Evolutionary conservation across 1,140 invertebrate genomes (phyloP).

Genomic region (Camponotus pennsylvanicus): DNA sequence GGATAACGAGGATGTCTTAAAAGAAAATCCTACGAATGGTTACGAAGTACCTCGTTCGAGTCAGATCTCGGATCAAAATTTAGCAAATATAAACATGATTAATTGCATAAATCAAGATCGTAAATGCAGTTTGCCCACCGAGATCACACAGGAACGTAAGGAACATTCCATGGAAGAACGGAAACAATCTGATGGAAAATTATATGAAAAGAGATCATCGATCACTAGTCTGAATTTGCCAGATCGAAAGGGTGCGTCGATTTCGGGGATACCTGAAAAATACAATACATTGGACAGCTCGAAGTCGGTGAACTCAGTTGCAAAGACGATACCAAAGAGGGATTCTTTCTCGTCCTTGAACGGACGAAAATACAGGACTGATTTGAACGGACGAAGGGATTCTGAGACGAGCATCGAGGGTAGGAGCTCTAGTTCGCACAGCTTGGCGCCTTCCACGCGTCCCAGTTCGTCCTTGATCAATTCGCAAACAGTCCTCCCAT

Average conservation of each 20-base stretch:
- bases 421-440: slow-evolving; percentile 77
- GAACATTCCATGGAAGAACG: slow-evolving; percentile 28
- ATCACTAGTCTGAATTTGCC: slow-evolving; percentile 80
- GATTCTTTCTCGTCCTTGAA: slow-evolving; percentile 80
- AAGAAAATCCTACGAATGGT: slow-evolving; percentile 85
- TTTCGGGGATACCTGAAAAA: slow-evolving; percentile 80
- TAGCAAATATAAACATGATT: slow-evolving; percentile 58
- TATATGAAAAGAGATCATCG: slow-evolving; percentile 77
- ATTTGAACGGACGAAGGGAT: slow-evolving; percentile 70
- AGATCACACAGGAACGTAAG: slow-evolving; percentile 41
- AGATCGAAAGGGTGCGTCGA: slow-evolving; percentile 77
- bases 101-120: slow-evolving; percentile 45
- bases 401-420: slow-evolving; percentile 78
- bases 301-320: slow-evolving; percentile 66
- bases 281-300: slow-evolving; percentile 79
- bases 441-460: slow-evolving; percentile 76
- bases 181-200: slow-evolving; percentile 63
- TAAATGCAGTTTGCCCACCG: slow-evolving; percentile 57
- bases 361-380: slow-evolving; percentile 76
- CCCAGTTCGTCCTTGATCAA: slow-evolving; percentile 81
- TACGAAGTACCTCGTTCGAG: slow-evolving; percentile 88
- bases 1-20: slow-evolving; percentile 83
- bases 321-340: slow-evolving; percentile 69
- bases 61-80: slow-evolving; percentile 69
- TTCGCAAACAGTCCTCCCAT: slow-evolving; percentile 74